Evolutionary conservation across 2,113 vertebrate genomes (phyloP).

Genomic region (Tautogolabrus adspersus): DNA sequence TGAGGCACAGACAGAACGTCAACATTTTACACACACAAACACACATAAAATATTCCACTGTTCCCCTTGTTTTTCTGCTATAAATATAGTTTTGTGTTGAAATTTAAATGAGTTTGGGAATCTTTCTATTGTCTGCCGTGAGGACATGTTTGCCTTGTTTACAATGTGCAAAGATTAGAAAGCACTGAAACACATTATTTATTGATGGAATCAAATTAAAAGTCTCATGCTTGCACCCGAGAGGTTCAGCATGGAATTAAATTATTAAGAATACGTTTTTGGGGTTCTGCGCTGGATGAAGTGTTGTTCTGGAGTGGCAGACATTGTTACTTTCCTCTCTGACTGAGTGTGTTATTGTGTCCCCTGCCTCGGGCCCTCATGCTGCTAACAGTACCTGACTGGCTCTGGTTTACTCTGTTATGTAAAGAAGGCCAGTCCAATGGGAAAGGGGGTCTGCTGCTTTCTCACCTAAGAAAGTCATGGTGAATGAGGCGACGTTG

Average conservation of each 20-base stretch:
- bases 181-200: slow-evolving; percentile 65
- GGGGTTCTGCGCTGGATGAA: slow-evolving; percentile 41
- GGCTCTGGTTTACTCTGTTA: slow-evolving; percentile 40
- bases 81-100: slow-evolving; percentile 43
- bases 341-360: slow-evolving; percentile 63
- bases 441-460: slow-evolving; percentile 40
- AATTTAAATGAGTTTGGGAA: slow-evolving; percentile 59
- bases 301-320: slow-evolving; percentile 49
- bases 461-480: slow-evolving; percentile 49
- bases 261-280: slow-evolving; percentile 52
- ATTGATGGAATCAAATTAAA: slow-evolving; percentile 75
- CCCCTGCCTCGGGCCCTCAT: slow-evolving; percentile 38
- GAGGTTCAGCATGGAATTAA: slow-evolving; percentile 48
- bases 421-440: slow-evolving; percentile 47
- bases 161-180: slow-evolving; percentile 62
- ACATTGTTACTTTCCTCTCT: slow-evolving; percentile 39
- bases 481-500: slow-evolving; percentile 52
- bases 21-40: slow-evolving; percentile 29
- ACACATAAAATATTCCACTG: slow-evolving; percentile 17
- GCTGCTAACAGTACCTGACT: slow-evolving; percentile 53
- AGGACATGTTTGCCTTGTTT: slow-evolving; percentile 52
- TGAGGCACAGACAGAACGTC: slow-evolving; percentile 68
- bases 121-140: slow-evolving; percentile 52
- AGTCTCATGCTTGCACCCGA: slow-evolving; percentile 59
- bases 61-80: slow-evolving; percentile 40